Conservation (phyloP, 2,888 invertebrate genomes). For the Pristionchus entomophagus region DNA sequence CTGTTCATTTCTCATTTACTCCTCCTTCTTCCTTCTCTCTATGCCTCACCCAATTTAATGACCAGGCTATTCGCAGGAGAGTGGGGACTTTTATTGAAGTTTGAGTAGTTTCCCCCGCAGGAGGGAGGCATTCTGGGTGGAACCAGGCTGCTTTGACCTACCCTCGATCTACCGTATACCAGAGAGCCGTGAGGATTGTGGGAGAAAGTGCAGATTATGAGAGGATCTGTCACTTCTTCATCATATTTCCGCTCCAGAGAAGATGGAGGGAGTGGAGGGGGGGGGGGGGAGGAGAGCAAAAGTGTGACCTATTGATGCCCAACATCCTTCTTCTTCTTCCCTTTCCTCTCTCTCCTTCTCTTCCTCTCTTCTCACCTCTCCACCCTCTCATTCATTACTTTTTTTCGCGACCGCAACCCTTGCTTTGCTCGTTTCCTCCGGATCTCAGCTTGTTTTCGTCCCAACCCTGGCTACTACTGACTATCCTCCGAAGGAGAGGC, state of each 20-base stretch:
- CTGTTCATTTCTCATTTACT: constrained; percentile 35
- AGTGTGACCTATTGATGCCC: constrained; percentile 28
- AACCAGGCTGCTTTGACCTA: background rate
- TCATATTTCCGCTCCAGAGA: background rate
- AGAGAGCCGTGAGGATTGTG: background rate
- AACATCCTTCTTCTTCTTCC: background rate
- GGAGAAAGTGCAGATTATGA: background rate
- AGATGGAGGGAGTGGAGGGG: background rate
- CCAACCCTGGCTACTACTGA: background rate
- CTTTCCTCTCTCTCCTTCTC: background rate
- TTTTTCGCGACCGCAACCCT: background rate
- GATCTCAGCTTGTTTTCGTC: background rate
- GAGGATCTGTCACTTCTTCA: background rate
- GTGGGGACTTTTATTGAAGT: constrained; percentile 17
- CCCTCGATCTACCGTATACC: background rate
- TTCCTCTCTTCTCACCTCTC: background rate
- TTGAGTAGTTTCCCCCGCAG: constrained; percentile 15
- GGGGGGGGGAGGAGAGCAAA: constrained; percentile 4
- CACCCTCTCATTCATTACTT: constrained; percentile 39
- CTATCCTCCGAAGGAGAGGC: too few species aligned
- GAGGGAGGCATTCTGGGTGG: background rate
- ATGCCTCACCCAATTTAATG: constrained; percentile 34
- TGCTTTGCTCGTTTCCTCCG: background rate
- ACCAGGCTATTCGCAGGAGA: background rate
- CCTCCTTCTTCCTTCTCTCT: background rate